Base-by-base conservation (phyloP, 2,797 vertebrate species). In the Lindbergichthys nudifrons region DNA sequence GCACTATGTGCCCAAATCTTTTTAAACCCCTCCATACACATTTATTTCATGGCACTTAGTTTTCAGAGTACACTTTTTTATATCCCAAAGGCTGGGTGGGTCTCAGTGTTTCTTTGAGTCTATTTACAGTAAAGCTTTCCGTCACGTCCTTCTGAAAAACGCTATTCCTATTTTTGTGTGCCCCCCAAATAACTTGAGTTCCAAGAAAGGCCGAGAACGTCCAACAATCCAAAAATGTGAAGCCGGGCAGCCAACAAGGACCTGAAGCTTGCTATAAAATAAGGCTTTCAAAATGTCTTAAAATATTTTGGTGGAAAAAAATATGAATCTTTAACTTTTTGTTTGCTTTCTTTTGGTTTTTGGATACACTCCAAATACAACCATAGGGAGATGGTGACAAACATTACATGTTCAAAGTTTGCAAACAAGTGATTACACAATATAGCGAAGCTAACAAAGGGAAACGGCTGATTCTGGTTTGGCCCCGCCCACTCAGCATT, bases 11-110 rank as follows among this genome's bases (percentile, higher is more conserved):
- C 41, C 58, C 30, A 57, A 70, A 70, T 42, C 77, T 58, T 48
- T 58, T 60, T 11, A 70, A 62, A 50, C n/a, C 23, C 52, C 58
- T 36, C 19, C 3, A 3, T 16, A 5, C 65, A 36, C 50, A 21
- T 30, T 57, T 48, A 52, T 68, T 63, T 57, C 32, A 18, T 10
- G 42, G 21, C 57, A 51, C 67, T 80, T 52, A 62, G 59, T 54
- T 50, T 39, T 74, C 61, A 61, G 77, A 32, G 43, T n/a, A 5
- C 19, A 32, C 61, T 66, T 63, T 19, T 30, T 21, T 15, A 51
- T 70, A 63, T 60, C 71, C 45, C 0, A 64, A 58, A 53, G 59
- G 3, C 42, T 47, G 48, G 65, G 54, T 67, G 32, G 36, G 58
- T 39, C 46, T 67, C n/a, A 30, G 13, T 1, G 10, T 48, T 56